phyloP scores from a whole-genome alignment of 2,797 vertebrate species.

The Mus minutoides region DNA sequence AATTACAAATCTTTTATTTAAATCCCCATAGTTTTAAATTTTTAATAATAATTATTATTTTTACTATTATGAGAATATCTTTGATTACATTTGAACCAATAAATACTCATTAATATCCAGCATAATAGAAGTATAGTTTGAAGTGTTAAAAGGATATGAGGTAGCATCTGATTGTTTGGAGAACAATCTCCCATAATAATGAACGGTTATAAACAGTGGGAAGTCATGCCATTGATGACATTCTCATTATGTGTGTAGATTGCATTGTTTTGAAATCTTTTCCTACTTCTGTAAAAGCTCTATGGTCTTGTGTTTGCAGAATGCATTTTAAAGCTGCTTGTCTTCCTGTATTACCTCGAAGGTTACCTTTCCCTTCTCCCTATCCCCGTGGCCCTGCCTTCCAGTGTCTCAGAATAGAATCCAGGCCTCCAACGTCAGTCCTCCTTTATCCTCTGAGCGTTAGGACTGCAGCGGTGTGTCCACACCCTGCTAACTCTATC shows the following conservation, averaged over 20 bases:
- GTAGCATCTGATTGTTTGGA: slow-evolving; percentile 39
- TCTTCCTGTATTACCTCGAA: background rate
- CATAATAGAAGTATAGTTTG: slow-evolving; percentile 20
- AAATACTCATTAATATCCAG: background rate
- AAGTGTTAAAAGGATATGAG: slow-evolving; percentile 31
- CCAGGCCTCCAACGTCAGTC: background rate
- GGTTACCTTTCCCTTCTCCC: background rate
- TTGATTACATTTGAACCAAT: background rate
- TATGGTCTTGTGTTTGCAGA: slow-evolving; percentile 37
- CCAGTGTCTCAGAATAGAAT: background rate
- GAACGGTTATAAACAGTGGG: background rate
- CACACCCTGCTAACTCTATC: background rate
- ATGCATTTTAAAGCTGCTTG: slow-evolving; percentile 18
- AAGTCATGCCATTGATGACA: background rate
- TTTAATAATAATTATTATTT: background rate
- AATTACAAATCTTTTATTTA: background rate
- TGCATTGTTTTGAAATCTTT: slow-evolving; percentile 14
- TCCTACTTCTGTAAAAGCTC: background rate
- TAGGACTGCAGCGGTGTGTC: background rate
- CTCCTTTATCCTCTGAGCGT: too few species aligned
- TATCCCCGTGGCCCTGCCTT: too few species aligned
- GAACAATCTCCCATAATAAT: background rate
- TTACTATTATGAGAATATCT: background rate
- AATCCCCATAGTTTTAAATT: background rate
- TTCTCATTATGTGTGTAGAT: background rate